Evolutionary conservation across 37 sponge, comb jelly and placozoan species (phyloP), one percentile per base, ranked within the genome.

Genomic region (Aplysina aerophoba): DNA sequence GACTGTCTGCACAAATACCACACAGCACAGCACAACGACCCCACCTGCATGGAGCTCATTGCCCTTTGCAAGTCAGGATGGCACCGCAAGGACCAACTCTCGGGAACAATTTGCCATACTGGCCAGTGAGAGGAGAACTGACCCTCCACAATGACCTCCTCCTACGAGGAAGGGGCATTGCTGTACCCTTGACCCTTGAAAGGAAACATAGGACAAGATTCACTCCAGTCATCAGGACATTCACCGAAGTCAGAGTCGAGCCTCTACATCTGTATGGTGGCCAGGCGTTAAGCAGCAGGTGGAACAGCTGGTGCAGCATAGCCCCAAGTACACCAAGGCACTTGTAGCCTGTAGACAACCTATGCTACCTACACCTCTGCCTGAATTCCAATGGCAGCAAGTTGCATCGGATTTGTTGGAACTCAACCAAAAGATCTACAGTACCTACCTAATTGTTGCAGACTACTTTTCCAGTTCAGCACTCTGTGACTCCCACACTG

Each of bases 201-300:
- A n/a, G 77, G 37, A 28, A 63, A 22, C 78, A 69, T 22, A 24
- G 83, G 6, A 62, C 0, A 88, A 88, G 39, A 54, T 85, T 22
- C 90, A 85, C 55, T 16, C 20, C 4, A 85, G 90, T 0, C 90
- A 89, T 38, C 85, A 85, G 58, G 85, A 82, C 0, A 69, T 89
- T 14, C 20, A 24, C 11, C 11, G 34, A 57, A 81, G 90, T 31
- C 55, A 62, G 0, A 53, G 25, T 0, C 60, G 77, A 41, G 85
- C 73, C 24, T 44, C 27, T 2, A 50, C 40, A 53, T 75, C 89
- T 16, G 91, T 91, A 6, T 58, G 82, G 82, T 81, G 82, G 82
- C 82, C 82, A 54, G 63, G 63, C 1, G 20, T 81, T 1, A 61
- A 35, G n/a, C 36, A 40, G 17, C 82, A 81, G 25, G 1, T 81